Conservation (phyloP, 2,888 invertebrate genomes). For the Oscheius sp. region DNA sequence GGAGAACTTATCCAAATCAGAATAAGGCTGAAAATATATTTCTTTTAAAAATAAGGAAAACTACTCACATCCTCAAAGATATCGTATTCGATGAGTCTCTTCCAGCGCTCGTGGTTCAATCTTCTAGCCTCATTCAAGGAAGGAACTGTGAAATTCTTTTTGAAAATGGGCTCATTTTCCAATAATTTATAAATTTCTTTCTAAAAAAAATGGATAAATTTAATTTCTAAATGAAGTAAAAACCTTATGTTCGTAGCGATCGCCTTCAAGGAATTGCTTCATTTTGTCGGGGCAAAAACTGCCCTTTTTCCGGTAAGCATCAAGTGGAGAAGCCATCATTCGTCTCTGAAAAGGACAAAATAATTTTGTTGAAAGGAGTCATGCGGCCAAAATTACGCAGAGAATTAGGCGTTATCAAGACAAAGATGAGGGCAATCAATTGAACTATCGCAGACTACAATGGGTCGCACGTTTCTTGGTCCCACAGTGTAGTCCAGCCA, state of each 20-base stretch:
- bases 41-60: background rate
- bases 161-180: conserved; percentile 81
- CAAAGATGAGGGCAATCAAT: background rate
- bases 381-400: too few relatives aligned
- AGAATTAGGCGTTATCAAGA: background rate
- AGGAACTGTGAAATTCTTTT: conserved; percentile 66
- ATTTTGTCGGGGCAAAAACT: conserved; percentile 88
- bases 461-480: conserved; percentile 11
- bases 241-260: conserved; percentile 82
- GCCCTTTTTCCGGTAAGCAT: conserved; percentile 81
- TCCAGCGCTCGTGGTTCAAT: conserved; percentile 71
- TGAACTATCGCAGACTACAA: conserved; percentile 5
- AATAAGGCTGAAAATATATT: conserved; percentile 31
- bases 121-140: conserved; percentile 79
- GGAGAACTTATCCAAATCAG: conserved; percentile 32
- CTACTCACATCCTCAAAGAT: conserved; percentile 19
- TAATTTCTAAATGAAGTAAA: conserved; percentile 8
- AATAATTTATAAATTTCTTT: conserved; percentile 82
- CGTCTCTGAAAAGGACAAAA: background rate
- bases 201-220: conserved; percentile 73
- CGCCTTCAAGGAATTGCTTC: conserved; percentile 82
- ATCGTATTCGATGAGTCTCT: conserved; percentile 75
- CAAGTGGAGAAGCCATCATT: conserved; percentile 76
- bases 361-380: too few relatives aligned
- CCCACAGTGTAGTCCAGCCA: conserved; percentile 1